A percentile compares a stretch with the other conserved stretches of the same genome.
phyloP scores from a whole-genome alignment of 2,888 invertebrate genomes.

The Alsophila aescularia region DNA sequence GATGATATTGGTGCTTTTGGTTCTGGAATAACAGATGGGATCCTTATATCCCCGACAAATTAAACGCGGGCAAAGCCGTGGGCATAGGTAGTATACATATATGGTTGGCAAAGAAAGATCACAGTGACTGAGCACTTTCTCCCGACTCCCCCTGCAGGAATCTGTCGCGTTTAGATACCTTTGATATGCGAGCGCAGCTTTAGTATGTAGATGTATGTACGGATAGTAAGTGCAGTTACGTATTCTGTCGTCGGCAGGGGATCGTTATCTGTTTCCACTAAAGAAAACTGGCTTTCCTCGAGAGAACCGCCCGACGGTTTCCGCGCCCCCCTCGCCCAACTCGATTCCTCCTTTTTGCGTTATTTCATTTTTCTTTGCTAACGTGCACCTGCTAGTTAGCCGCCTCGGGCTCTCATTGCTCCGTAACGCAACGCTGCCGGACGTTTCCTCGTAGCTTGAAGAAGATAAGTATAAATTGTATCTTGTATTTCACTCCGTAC shows the following conservation, averaged over 20 bases:
- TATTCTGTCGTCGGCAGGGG: constrained; percentile 82
- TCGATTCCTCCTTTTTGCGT: constrained; percentile 77
- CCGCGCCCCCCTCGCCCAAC: constrained; percentile 60
- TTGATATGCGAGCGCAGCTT: constrained; percentile 61
- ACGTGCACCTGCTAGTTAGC: constrained; percentile 81
- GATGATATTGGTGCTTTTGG: too few species aligned
- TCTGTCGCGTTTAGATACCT: constrained; percentile 69
- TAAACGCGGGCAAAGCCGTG: too few species aligned
- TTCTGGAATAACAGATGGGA: too few species aligned
- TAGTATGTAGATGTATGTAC: constrained; percentile 67
- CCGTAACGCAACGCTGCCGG: constrained; percentile 36
- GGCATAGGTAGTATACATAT: not conserved
- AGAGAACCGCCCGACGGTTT: constrained; percentile 76
- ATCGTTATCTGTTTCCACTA: constrained; percentile 84
- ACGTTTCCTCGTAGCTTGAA: constrained; percentile 51
- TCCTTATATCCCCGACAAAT: too few species aligned
- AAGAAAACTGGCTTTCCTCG: constrained; percentile 82
- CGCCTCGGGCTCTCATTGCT: constrained; percentile 70
- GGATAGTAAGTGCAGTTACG: constrained; percentile 78
- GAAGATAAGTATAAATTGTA: constrained; percentile 36
- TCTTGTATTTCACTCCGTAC: constrained; percentile 40
- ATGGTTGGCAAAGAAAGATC: constrained; percentile 17
- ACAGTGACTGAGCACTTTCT: constrained; percentile 59
- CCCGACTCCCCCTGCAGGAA: constrained; percentile 53
- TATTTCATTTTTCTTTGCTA: constrained; percentile 82